These are phyloP conservation scores for Benthochromis sp. DNA, from an alignment of 2,113 vertebrate species.

Conservation along the genomic window DNA sequence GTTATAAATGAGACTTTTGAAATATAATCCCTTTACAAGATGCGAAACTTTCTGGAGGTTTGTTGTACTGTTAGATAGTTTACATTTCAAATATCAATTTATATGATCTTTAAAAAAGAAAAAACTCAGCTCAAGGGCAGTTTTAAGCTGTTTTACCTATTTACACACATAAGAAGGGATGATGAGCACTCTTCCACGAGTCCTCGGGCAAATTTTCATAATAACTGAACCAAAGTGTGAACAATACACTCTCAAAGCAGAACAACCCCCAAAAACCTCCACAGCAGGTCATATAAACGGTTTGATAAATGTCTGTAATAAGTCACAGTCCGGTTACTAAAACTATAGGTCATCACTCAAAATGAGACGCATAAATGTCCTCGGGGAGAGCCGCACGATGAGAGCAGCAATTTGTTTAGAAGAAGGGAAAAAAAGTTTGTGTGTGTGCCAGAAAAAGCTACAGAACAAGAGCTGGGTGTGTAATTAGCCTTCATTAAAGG, in stretches of 20 bases:
- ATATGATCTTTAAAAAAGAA: background rate
- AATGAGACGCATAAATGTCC: background rate
- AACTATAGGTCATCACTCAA: constrained; percentile 6
- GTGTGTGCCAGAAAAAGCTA: constrained; percentile 1
- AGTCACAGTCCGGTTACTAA: constrained; percentile 10
- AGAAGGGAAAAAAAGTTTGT: background rate
- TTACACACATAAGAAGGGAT: background rate
- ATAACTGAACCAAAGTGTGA: background rate
- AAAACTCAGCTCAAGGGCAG: too few relatives aligned
- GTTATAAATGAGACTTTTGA: background rate
- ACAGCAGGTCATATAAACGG: background rate
- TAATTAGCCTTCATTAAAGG: constrained; percentile 20
- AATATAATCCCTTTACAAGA: background rate
- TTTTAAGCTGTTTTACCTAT: background rate
- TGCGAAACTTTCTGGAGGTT: background rate
- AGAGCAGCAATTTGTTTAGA: constrained; percentile 25
- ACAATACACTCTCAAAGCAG: background rate
- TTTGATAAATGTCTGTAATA: constrained; percentile 4
- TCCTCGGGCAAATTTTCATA: background rate
- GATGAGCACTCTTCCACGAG: background rate
- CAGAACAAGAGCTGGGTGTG: background rate
- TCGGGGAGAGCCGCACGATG: background rate
- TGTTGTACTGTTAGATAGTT: background rate
- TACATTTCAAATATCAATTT: background rate
- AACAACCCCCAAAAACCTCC: background rate